Conservation (phyloP, 2,113 vertebrate species). For the Collichthys lucidus region DNA sequence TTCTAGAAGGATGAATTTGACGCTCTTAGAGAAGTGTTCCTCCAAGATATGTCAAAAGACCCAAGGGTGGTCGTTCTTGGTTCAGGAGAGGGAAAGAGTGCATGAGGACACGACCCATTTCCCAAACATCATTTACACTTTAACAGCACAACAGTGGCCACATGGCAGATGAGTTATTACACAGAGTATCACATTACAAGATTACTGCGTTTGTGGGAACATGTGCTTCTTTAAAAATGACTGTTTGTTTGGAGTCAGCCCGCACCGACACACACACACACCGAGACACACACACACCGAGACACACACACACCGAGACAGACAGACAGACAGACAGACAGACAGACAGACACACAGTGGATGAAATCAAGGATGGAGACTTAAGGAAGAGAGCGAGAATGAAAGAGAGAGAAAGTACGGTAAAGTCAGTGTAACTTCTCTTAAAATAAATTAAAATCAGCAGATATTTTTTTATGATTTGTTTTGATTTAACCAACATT, state of each 20-base stretch:
- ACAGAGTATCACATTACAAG: neutral
- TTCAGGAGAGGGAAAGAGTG: too few species aligned
- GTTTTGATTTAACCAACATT: neutral
- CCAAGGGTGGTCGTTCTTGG: too few species aligned
- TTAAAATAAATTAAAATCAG: neutral
- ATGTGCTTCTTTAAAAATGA: neutral
- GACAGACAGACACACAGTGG: too few species aligned
- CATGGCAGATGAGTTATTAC: neutral
- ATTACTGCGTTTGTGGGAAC: neutral
- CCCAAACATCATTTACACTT: slow-evolving; percentile 1
- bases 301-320: too few species aligned
- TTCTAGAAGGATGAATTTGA: too few species aligned
- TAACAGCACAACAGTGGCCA: neutral
- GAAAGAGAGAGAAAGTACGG: neutral
- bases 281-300: too few species aligned
- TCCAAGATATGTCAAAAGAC: too few species aligned
- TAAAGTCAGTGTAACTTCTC: neutral
- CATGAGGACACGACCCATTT: neutral
- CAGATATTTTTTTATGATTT: neutral
- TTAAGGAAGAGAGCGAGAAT: neutral
- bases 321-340: too few species aligned
- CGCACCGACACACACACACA: neutral
- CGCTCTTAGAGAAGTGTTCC: too few species aligned
- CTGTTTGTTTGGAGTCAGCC: neutral
- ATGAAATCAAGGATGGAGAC: neutral